Evolutionary conservation across 2,888 invertebrate genomes (phyloP).

Genomic region (Geotrupes spiniger): DNA sequence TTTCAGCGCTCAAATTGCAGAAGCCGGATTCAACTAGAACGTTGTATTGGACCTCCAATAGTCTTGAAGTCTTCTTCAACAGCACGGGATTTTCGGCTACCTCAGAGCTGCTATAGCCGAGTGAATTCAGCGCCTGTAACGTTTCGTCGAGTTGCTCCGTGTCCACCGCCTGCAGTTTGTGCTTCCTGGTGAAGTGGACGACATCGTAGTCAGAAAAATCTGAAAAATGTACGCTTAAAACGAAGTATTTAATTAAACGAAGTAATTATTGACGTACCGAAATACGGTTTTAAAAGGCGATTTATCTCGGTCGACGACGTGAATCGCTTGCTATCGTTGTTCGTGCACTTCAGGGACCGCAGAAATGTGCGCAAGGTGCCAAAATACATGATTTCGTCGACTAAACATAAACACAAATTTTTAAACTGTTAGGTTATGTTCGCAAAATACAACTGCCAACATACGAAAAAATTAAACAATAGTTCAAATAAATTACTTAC

Average conservation of each 20-base stretch:
- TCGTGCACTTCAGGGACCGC: not conserved
- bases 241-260: not conserved
- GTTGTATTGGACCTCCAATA: conserved; percentile 60
- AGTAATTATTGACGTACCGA: conserved; percentile 18
- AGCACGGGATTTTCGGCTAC: conserved; percentile 57
- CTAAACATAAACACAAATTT: conserved; percentile 4
- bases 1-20: conserved; percentile 36
- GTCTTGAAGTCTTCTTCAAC: conserved; percentile 56
- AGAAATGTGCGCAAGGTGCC: conserved; percentile 6
- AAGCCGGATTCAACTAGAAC: conserved; percentile 64
- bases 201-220: conserved; percentile 3
- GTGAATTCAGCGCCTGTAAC: conserved; percentile 25
- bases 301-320: conserved; percentile 4
- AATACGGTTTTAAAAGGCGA: conserved; percentile 17
- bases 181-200: not conserved
- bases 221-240: conserved; percentile 2
- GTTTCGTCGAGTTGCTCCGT: conserved; percentile 24
- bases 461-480: too few relatives aligned
- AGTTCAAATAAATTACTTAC: too few relatives aligned
- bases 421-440: conserved; percentile 6
- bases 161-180: conserved; percentile 18
- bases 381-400: conserved; percentile 6
- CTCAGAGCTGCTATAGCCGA: conserved; percentile 43
- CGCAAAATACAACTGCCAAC: not conserved
- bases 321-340: conserved; percentile 2